phyloP scores from a whole-genome alignment of 30 jellyfish, hydroid and myxozoan species.

The Morbakka virulenta region DNA sequence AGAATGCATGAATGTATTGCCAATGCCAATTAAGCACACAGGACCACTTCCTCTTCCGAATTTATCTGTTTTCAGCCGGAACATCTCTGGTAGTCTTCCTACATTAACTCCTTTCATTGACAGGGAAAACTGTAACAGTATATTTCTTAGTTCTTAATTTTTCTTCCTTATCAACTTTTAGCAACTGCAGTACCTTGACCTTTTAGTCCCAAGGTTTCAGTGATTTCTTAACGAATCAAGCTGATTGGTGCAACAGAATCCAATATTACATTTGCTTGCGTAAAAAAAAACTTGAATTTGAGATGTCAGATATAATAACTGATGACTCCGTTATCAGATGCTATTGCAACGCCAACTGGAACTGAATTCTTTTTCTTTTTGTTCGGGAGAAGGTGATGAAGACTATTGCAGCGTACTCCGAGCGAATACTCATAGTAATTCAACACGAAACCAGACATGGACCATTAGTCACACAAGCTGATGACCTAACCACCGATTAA shows the following conservation, averaged over 20 bases:
- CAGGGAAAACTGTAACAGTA: not conserved
- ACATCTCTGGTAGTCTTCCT: constrained; percentile 14
- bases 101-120: constrained; percentile 16
- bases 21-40: constrained; percentile 62
- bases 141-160: constrained; percentile 28
- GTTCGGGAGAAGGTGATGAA: constrained; percentile 48
- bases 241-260: constrained; percentile 53
- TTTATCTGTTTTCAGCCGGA: constrained; percentile 18
- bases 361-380: constrained; percentile 6
- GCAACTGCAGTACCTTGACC: constrained; percentile 41
- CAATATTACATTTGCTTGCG: constrained; percentile 39
- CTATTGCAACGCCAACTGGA: constrained; percentile 40
- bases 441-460: too few species aligned
- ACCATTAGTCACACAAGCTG: too few species aligned
- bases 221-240: constrained; percentile 29
- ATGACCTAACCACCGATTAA: too few species aligned
- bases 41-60: constrained; percentile 39
- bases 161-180: constrained; percentile 55
- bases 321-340: constrained; percentile 45
- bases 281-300: constrained; percentile 43
- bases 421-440: too few species aligned
- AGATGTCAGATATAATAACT: constrained; percentile 43
- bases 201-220: constrained; percentile 22
- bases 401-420: constrained; percentile 38
- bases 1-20: constrained; percentile 53